These are phyloP conservation scores for Rhodeus uyekii DNA, from an alignment of 2,797 vertebrate genomes.

Conservation along the genomic window DNA sequence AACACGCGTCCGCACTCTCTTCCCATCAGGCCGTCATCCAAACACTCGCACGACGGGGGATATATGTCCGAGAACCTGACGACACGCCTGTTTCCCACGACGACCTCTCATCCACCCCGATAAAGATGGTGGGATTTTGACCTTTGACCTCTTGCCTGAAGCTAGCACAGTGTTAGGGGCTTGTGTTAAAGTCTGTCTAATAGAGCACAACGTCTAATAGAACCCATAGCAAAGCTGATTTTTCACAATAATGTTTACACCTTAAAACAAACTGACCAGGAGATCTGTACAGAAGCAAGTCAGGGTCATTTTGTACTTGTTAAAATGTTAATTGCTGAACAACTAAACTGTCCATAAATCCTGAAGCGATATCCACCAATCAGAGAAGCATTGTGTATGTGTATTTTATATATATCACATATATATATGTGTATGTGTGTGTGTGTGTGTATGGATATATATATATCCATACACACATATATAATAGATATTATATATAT, in stretches of 20 bases:
- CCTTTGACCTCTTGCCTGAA: constrained; percentile 10
- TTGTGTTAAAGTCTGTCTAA: background rate
- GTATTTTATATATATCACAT: too few species aligned
- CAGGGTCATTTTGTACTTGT: too few species aligned
- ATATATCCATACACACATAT: too few species aligned
- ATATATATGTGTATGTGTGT: too few species aligned
- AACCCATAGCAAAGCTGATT: background rate
- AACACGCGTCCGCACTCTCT: constrained; percentile 83
- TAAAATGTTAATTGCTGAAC: too few species aligned
- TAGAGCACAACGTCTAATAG: background rate
- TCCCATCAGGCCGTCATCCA: constrained; percentile 91
- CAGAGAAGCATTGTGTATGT: too few species aligned
- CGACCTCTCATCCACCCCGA: constrained; percentile 85
- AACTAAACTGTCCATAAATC: too few species aligned
- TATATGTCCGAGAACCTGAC: constrained; percentile 91
- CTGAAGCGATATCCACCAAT: too few species aligned
- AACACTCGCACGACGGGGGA: constrained; percentile 87
- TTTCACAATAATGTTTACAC: background rate
- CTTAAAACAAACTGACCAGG: background rate
- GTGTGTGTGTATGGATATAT: too few species aligned
- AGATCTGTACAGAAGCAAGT: too few species aligned
- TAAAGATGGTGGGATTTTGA: constrained; percentile 89
- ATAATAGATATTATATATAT: too few species aligned
- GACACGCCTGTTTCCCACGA: constrained; percentile 83
- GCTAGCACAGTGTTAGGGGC: background rate